A percentile compares a stretch with the other conserved stretches of the same genome.
Conservation (phyloP, 2,113 vertebrate genomes). For the Clinocottus analis region DNA sequence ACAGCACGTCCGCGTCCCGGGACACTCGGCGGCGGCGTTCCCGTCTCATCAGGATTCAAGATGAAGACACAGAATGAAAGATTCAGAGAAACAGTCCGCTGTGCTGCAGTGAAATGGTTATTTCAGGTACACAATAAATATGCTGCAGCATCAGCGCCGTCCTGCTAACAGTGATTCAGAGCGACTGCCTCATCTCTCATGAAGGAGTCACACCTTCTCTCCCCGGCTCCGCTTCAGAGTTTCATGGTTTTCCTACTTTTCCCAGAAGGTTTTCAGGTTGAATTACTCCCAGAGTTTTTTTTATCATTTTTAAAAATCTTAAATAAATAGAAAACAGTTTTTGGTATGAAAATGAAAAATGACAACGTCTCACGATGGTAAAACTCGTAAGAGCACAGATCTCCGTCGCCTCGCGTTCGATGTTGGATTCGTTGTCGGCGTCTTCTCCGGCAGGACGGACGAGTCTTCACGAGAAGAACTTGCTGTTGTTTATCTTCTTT, state of each 20-base stretch:
- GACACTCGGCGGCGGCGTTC: neutral
- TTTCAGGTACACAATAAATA: conserved; percentile 53
- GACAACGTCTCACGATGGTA: neutral
- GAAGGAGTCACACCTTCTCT: neutral
- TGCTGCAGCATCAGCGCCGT: neutral
- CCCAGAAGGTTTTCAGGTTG: neutral
- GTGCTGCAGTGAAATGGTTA: neutral
- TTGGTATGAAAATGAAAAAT: neutral
- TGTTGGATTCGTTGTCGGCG: neutral
- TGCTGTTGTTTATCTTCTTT: conserved; percentile 94
- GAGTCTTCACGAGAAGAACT: conserved; percentile 89
- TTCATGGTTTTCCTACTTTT: conserved; percentile 9
- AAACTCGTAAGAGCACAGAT: neutral
- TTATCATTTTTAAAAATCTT: neutral
- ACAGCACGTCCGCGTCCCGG: neutral
- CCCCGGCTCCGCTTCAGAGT: neutral
- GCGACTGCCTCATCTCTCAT: neutral
- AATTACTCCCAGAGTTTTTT: neutral
- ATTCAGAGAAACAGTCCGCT: neutral
- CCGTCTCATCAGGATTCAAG: neutral
- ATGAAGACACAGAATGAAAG: neutral
- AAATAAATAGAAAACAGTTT: conserved; percentile 50
- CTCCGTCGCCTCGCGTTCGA: neutral
- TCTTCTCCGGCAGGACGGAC: conserved; percentile 1
- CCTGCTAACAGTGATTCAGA: conserved; percentile 35